A percentile compares a stretch with the other conserved stretches of the same genome.
These are phyloP conservation scores for Hydriomena furcata DNA, from an alignment of 2,888 invertebrate genomes.

Conservation along the genomic window DNA sequence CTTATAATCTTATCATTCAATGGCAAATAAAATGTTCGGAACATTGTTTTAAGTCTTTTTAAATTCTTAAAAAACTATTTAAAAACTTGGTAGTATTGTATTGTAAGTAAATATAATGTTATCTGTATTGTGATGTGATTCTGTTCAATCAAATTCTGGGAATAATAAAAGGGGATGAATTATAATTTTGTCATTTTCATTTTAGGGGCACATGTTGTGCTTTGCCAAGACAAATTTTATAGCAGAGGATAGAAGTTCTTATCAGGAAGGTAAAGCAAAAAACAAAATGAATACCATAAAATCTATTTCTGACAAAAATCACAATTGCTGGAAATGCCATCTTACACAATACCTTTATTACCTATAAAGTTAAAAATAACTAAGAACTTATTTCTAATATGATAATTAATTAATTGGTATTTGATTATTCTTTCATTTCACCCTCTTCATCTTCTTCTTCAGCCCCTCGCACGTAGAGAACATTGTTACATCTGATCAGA, in stretches of 20 bases:
- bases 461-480: slow-evolving; percentile 96
- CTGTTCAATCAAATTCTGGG: slow-evolving; percentile 55
- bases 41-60: too few species aligned
- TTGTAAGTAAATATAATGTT: slow-evolving; percentile 17
- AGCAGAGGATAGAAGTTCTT: too few species aligned
- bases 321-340: slow-evolving; percentile 13
- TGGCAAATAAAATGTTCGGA: too few species aligned
- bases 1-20: too few species aligned
- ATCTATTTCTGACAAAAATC: slow-evolving; percentile 18
- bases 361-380: not conserved
- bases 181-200: not conserved
- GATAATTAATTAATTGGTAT: slow-evolving; percentile 1
- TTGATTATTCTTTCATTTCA: slow-evolving; percentile 92
- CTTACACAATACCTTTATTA: slow-evolving; percentile 16
- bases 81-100: not conserved
- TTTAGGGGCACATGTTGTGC: not conserved
- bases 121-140: slow-evolving; percentile 48
- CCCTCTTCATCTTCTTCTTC: slow-evolving; percentile 99
- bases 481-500: slow-evolving; percentile 98
- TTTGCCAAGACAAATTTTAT: too few species aligned
- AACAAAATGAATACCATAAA: slow-evolving; percentile 16
- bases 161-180: slow-evolving; percentile 11
- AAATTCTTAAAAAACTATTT: too few species aligned
- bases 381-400: slow-evolving; percentile 3
- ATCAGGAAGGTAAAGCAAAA: not conserved